phyloP scores from a whole-genome alignment of 2,888 invertebrate genomes.

The Griposia aprilina region DNA sequence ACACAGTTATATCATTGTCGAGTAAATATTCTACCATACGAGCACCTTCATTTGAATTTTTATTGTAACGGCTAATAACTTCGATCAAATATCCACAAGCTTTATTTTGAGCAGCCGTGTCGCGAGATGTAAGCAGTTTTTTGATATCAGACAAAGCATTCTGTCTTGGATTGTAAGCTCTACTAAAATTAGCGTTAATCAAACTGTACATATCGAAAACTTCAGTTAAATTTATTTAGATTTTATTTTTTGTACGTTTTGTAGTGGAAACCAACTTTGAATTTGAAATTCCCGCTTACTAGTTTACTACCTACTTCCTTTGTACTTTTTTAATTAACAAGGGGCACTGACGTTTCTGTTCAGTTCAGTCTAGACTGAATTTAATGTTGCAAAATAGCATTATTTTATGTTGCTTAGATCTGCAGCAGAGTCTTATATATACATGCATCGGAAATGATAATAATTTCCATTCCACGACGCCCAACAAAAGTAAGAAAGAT shows the following conservation, averaged over 20 bases:
- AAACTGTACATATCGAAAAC: conserved; percentile 79
- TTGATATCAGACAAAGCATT: conserved; percentile 86
- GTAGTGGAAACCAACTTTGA: conserved; percentile 16
- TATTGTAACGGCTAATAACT: conserved; percentile 80
- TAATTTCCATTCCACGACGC: neutral
- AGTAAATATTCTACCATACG: conserved; percentile 83
- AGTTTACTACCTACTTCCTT: neutral
- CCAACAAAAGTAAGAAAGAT: neutral
- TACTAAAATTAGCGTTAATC: conserved; percentile 82
- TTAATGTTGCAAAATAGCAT: neutral
- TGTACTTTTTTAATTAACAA: neutral
- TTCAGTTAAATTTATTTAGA: neutral
- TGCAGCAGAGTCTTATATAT: neutral
- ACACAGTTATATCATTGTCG: conserved; percentile 85
- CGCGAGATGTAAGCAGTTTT: conserved; percentile 83
- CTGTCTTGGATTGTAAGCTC: conserved; percentile 85
- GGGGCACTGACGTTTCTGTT: neutral
- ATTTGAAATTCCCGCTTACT: conserved; percentile 58
- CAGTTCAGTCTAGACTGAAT: neutral
- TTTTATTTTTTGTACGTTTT: neutral
- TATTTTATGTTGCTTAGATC: neutral
- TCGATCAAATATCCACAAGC: conserved; percentile 85
- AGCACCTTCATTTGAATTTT: conserved; percentile 77
- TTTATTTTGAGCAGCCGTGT: conserved; percentile 82
- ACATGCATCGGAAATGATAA: neutral